Percentiles rank a stretch among this genome's conserved stretches.
Conservation (phyloP, 2,888 invertebrate species). For the Cephus nigrinus region DNA sequence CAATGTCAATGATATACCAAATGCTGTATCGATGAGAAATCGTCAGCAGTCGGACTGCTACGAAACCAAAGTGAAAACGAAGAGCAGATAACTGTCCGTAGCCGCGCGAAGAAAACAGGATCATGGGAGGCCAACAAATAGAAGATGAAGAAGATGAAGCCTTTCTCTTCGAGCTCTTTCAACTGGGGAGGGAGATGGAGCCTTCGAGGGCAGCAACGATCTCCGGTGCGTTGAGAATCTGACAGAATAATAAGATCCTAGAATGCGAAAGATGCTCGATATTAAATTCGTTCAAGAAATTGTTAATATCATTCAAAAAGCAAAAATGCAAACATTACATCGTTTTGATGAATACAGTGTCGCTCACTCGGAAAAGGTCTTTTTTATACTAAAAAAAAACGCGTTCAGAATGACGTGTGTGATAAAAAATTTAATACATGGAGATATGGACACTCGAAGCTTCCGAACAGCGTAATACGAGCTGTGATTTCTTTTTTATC, state of each 20-base stretch:
- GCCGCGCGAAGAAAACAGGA: constrained; percentile 28
- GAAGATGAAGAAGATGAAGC: constrained; percentile 15
- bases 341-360: not conserved
- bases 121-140: constrained; percentile 1
- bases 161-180: constrained; percentile 33
- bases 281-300: not conserved
- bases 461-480: not conserved
- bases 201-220: constrained; percentile 23
- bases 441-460: not conserved
- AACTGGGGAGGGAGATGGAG: constrained; percentile 28
- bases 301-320: not conserved
- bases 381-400: not conserved
- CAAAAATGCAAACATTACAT: not conserved
- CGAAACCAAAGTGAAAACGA: constrained; percentile 7
- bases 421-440: not conserved
- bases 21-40: not conserved
- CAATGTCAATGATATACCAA: not conserved
- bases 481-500: not conserved
- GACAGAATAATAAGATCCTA: not conserved
- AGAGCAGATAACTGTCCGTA: constrained; percentile 2
- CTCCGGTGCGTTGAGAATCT: constrained; percentile 1
- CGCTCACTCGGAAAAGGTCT: not conserved
- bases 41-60: not conserved
- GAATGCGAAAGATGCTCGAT: not conserved
- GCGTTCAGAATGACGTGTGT: not conserved